Conservation (phyloP, 2,797 vertebrate genomes). For the Danionella dracula region DNA sequence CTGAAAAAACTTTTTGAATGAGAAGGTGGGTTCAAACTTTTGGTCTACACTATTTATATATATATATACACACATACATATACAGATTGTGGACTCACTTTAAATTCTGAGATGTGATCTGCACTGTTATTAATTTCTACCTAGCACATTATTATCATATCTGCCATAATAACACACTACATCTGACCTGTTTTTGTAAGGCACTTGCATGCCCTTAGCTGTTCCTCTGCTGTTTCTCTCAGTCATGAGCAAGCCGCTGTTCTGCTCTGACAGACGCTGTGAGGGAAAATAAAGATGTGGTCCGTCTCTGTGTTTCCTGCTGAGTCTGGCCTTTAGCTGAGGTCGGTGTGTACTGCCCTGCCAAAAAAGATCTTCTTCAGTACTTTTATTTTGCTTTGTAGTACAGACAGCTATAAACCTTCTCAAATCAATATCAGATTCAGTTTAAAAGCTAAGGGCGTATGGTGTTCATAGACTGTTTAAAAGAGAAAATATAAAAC, state of each 20-base stretch:
- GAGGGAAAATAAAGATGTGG: constrained; percentile 1
- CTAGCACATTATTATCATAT: too few relatives aligned
- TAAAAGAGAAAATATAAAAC: too few relatives aligned
- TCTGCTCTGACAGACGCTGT: constrained; percentile 11
- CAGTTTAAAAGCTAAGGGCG: neutral
- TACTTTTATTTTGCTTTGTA: neutral
- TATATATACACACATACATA: too few relatives aligned
- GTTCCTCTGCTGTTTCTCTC: constrained; percentile 7
- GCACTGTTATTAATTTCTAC: too few relatives aligned
- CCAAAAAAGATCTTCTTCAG: neutral
- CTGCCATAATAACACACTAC: constrained; percentile 24
- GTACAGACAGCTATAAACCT: neutral
- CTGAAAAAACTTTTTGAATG: too few relatives aligned
- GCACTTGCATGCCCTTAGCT: constrained; percentile 2
- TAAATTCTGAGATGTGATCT: too few relatives aligned
- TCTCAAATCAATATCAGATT: neutral
- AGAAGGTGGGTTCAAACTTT: too few relatives aligned
- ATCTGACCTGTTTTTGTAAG: constrained; percentile 9
- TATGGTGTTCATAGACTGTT: neutral
- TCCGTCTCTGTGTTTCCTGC: constrained; percentile 22
- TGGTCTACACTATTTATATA: too few relatives aligned
- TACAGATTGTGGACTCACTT: too few relatives aligned
- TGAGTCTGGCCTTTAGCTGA: constrained; percentile 41
- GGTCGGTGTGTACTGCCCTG: constrained; percentile 29
- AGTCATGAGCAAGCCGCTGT: constrained; percentile 12